Base-by-base conservation (phyloP, 1,140 invertebrate genomes). In the Elysia chlorotica region DNA sequence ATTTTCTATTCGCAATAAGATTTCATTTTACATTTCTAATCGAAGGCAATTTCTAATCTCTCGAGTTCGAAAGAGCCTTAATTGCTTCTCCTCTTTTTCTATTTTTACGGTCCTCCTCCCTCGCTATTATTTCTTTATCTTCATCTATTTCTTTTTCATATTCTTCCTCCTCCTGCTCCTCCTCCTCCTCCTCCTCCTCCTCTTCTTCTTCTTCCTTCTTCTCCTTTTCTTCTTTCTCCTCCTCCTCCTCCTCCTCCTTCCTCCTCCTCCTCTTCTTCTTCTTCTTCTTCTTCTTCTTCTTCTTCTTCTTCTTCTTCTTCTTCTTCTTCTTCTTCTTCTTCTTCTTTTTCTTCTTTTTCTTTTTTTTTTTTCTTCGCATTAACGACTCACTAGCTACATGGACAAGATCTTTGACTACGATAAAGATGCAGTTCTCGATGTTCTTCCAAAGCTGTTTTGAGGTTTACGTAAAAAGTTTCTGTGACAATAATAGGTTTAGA, bases 271-370 rank as follows among this genome's bases (percentile, higher is more conserved):
- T 59, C 25, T 5, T 6, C 36, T n/a, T 71, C 17, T 59, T 3
- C 37, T 37, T 37, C 25, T 71, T 33, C 35, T 21, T 35, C 0
- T 35, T 28, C 41, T 65, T 31, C 37, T 23, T 36, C 33, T 57
- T 33, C 61, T 2, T 36, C 2, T 71, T 23, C 61, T 35, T 57
- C 6, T 71, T 33, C 33, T 6, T 62, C 2, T 35, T 28, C 2
- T 30, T 41, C 41, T 28, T 70, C 23, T 71, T 4, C 53, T 48
- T 62, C 59, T 71, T 48, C 23, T 28, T 71, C 70, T 63, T n/a
- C 53, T 31, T 37, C 57, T 4, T 25, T 61, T 25, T 2, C 59
- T 62, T 17, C 33, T 33, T 62, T 37, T 71, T 33, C 23, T 23
- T 38, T 37, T 30, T 28, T 14, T 17, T 48, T 25, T 1, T 25